Evolutionary conservation across 2,113 vertebrate genomes (phyloP), one percentile per base, ranked within the genome.

Genomic region (Halcyon malimbica): DNA sequence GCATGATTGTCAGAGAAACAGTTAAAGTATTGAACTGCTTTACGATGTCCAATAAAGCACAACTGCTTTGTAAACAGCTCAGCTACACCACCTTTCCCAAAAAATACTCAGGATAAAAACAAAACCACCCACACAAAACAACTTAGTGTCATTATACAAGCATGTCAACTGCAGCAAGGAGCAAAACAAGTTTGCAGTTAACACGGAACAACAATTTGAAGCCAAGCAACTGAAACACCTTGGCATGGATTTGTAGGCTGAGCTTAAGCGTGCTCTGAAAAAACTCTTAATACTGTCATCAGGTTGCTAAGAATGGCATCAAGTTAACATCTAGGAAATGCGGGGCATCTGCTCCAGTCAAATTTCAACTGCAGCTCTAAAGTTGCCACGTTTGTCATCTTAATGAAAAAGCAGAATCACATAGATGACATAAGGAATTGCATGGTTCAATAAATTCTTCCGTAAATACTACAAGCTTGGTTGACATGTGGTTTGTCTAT

Each of bases 41-140:
- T 93, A 95, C 53, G 73, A 79, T 90, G 90, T 93, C 76, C 65
- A 92, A 46, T 89, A 94, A 92, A 96, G 86, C 65, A 92, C 57
- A 87, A 79, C 1, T 84, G 62, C 80, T 89, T 79, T 89, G 80
- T 65, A 87, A 93, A 95, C 77, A 94, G 69, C 73, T 65, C 71
- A 83, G 81, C 44, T 76, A 80, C 41, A 51, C 15, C 75, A 60
- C 51, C 46, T 64, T 81, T 71, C 15, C 26, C 44, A 59, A 89
- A 88, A 76, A 78, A 93, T 6, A 48, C 56, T 75, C 67, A 17
- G 83, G 53, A 51, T 25, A 33, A 73, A 73, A 74, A 56, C 11
- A 68, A 53, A 23, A 4, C 6, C 9, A 48, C 15, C 23, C 10
- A 48, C 28, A 65, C 16, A 20, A 29, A 29, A 41, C 62, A 39